Conservation (phyloP, 1,140 invertebrate species). For the Anoplophora glabripennis region DNA sequence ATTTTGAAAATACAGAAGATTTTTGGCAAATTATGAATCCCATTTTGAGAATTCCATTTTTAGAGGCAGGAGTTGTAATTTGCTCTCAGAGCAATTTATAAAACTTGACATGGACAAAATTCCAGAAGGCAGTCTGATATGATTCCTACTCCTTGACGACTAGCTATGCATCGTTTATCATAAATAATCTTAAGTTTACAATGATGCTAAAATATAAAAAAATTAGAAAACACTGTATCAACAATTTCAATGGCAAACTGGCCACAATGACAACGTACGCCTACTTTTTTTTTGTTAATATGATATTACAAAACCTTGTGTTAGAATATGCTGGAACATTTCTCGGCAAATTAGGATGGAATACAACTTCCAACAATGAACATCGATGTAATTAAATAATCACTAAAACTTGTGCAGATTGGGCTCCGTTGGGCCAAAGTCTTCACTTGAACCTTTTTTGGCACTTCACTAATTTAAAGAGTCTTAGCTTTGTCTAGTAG, state of each 20-base stretch:
- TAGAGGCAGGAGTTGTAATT: no score
- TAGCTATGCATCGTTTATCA: constrained; percentile 21
- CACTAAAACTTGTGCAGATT: constrained; percentile 35
- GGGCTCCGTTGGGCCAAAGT: constrained; percentile 35
- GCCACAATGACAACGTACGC: constrained; percentile 4
- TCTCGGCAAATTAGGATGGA: constrained; percentile 15
- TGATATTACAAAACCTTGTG: not conserved
- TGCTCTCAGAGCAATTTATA: no score
- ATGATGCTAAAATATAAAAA: constrained; percentile 25
- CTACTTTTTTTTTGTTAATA: not conserved
- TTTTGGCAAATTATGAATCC: no score
- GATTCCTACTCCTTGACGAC: constrained; percentile 23
- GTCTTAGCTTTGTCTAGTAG: constrained; percentile 85
- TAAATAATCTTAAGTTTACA: constrained; percentile 20
- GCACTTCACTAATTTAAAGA: constrained; percentile 59
- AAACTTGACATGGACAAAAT: not conserved
- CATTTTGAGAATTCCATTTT: no score
- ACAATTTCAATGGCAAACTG: constrained; percentile 21
- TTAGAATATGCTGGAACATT: not conserved
- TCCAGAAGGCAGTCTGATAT: constrained; percentile 25
- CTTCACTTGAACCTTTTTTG: constrained; percentile 40
- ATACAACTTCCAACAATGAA: constrained; percentile 16
- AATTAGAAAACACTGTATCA: constrained; percentile 23
- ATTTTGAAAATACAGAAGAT: no score
- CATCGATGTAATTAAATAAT: constrained; percentile 32